These are phyloP conservation scores for Notothenia coriiceps DNA, from an alignment of 2,113 vertebrate genomes.

Conservation along the genomic window DNA sequence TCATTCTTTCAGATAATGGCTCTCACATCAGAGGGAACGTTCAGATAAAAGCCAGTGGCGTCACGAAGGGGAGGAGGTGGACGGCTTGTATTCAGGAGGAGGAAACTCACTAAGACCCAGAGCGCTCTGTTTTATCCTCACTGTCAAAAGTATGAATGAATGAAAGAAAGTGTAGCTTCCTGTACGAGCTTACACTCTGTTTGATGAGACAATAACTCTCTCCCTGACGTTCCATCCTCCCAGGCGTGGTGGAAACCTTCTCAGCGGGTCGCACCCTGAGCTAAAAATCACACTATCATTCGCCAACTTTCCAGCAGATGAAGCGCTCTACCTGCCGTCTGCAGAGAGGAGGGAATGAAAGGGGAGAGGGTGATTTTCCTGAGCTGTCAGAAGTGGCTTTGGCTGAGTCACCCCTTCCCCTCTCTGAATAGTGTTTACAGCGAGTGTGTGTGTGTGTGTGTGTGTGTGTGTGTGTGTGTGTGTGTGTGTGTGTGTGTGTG, in stretches of 20 bases:
- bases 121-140: background rate
- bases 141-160: slow-evolving; percentile 4
- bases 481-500: no score
- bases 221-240: slow-evolving; percentile 26
- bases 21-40: background rate
- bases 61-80: background rate
- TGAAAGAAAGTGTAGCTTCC: slow-evolving; percentile 6
- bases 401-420: slow-evolving; percentile 60
- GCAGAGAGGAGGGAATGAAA: slow-evolving; percentile 67
- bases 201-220: no score
- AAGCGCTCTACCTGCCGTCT: slow-evolving; percentile 65
- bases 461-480: no score
- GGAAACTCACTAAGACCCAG: background rate
- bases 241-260: background rate
- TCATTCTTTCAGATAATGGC: slow-evolving; percentile 20
- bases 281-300: slow-evolving; percentile 54
- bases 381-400: slow-evolving; percentile 73
- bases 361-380: slow-evolving; percentile 74
- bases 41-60: slow-evolving; percentile 22
- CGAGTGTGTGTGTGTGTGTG: background rate
- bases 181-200: slow-evolving; percentile 10
- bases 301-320: slow-evolving; percentile 67
- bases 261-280: slow-evolving; percentile 46
- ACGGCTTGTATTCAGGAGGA: slow-evolving; percentile 15
- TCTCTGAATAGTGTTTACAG: slow-evolving; percentile 73